Conservation (phyloP, 2,113 vertebrate genomes). For the Forbesichthys papilliferus region DNA sequence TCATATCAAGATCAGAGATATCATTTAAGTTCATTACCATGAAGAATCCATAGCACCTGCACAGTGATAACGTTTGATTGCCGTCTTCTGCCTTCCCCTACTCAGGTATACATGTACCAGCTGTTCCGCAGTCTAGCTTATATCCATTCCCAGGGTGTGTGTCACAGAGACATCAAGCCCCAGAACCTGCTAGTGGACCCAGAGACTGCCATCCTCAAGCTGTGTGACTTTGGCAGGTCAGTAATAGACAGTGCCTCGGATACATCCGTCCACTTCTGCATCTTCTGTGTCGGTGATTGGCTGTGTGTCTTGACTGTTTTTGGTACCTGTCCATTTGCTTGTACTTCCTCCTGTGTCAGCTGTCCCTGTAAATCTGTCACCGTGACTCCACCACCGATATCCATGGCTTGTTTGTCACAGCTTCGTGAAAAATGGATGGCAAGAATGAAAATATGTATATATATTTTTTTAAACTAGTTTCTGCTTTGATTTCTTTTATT, state of each 20-base stretch:
- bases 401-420: too few species aligned
- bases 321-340: conserved; percentile 6
- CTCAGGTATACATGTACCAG: conserved; percentile 95
- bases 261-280: background rate
- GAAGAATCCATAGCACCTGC: too few species aligned
- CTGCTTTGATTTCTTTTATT: background rate
- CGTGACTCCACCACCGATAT: too few species aligned
- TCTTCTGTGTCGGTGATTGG: conserved; percentile 8
- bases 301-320: conserved; percentile 11
- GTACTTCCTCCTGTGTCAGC: conserved; percentile 1
- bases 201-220: conserved; percentile 90
- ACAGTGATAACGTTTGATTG: background rate
- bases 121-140: conserved; percentile 94
- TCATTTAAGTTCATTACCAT: too few species aligned
- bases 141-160: conserved; percentile 95
- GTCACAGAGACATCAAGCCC: conserved; percentile 93
- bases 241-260: conserved; percentile 22
- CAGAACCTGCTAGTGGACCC: conserved; percentile 94
- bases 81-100: conserved; percentile 10
- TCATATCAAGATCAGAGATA: too few species aligned
- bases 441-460: too few species aligned
- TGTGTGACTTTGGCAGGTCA: conserved; percentile 94
- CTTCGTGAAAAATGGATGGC: background rate
- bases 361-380: conserved; percentile 18
- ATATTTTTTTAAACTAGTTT: background rate